A percentile compares a stretch with the other conserved stretches of the same genome.
These are phyloP conservation scores for Microplitis mediator DNA, from an alignment of 1,140 invertebrate genomes.

Conservation along the genomic window DNA sequence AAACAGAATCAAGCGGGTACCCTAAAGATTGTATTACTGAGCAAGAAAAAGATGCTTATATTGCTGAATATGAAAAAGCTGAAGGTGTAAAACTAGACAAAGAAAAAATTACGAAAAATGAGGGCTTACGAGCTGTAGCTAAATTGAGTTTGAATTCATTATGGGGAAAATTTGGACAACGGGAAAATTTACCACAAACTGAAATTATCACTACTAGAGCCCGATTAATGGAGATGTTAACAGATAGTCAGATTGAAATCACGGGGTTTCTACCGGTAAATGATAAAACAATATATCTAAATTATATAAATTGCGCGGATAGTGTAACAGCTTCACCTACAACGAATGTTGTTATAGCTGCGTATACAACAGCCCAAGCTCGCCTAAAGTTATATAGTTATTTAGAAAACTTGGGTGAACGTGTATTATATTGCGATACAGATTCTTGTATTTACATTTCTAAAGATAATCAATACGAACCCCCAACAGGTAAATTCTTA, in stretches of 20 bases:
- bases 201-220: too few relatives aligned
- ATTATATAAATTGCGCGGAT: conserved; percentile 34
- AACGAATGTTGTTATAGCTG: conserved; percentile 50
- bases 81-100: conserved; percentile 53
- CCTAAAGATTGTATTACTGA: conserved; percentile 35
- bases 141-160: too few relatives aligned
- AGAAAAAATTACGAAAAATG: conserved; percentile 48
- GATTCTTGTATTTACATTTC: conserved; percentile 46
- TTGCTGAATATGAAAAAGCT: conserved; percentile 43
- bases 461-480: conserved; percentile 16
- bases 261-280: conserved; percentile 31
- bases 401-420: conserved; percentile 42
- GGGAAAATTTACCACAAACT: too few relatives aligned
- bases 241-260: conserved; percentile 34
- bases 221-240: too few relatives aligned
- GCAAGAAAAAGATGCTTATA: conserved; percentile 40
- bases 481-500: conserved; percentile 39
- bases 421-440: conserved; percentile 56
- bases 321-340: neutral
- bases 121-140: too few relatives aligned
- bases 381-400: conserved; percentile 52
- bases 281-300: conserved; percentile 11
- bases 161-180: too few relatives aligned
- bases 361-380: conserved; percentile 53
- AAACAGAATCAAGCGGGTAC: conserved; percentile 44